A percentile compares a stretch with the other conserved stretches of the same genome.
Evolutionary conservation across 1,140 invertebrate species (phyloP).

Genomic region (Lasaia peninsularis): DNA sequence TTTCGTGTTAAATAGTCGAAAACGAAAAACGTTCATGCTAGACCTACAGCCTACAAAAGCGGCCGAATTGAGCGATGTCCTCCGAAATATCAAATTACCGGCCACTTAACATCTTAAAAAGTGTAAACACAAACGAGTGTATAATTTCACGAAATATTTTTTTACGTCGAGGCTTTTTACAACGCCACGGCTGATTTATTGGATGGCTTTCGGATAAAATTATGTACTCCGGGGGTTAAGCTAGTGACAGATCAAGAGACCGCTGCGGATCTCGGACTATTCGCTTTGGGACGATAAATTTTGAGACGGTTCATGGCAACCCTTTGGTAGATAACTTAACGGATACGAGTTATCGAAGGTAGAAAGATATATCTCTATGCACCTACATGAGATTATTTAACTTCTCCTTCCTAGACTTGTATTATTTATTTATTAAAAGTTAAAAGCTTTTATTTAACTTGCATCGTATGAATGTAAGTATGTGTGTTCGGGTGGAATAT

Average conservation of each 20-base stretch:
- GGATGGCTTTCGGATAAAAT: constrained; percentile 41
- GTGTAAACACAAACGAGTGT: neutral
- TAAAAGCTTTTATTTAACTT: no score
- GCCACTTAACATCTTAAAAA: constrained; percentile 20
- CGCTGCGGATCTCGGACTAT: constrained; percentile 37
- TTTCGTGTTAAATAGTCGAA: no score
- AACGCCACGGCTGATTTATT: neutral
- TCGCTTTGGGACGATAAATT: constrained; percentile 58
- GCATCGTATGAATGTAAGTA: no score
- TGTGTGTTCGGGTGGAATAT: no score
- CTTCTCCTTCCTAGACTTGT: no score
- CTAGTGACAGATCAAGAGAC: constrained; percentile 52
- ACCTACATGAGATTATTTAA: no score
- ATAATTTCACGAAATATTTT: constrained; percentile 1
- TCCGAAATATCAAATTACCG: constrained; percentile 20
- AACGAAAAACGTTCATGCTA: no score
- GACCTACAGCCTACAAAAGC: no score
- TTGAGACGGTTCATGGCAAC: constrained; percentile 47
- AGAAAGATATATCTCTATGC: no score
- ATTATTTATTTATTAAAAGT: no score
- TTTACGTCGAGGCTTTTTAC: neutral
- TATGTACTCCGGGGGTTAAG: constrained; percentile 50
- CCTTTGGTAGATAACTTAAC: constrained; percentile 47
- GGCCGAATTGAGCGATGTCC: neutral
- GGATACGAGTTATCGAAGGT: constrained; percentile 27